Evolutionary conservation across 2,888 invertebrate species (phyloP).

Genomic region (Beris morrisii): DNA sequence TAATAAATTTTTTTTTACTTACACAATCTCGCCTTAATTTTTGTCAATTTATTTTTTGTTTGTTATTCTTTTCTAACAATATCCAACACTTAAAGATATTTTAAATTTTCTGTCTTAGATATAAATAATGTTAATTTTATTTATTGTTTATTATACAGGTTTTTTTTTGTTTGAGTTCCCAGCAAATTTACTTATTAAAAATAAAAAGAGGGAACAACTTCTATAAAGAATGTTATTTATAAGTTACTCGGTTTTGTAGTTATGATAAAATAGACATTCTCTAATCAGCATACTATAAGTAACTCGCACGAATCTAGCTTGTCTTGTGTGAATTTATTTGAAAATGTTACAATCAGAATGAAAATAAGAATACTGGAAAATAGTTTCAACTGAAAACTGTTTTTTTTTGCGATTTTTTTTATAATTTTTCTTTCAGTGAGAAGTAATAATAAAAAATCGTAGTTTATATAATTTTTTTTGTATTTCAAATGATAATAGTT

Average conservation of each 20-base stretch:
- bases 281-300: slow-evolving; percentile 28
- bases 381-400: slow-evolving; percentile 16
- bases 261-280: slow-evolving; percentile 24
- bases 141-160: slow-evolving; percentile 4
- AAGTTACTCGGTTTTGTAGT: background rate
- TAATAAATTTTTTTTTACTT: slow-evolving; percentile 2
- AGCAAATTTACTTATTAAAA: slow-evolving; percentile 4
- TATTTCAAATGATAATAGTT: slow-evolving; percentile 4
- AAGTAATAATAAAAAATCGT: slow-evolving; percentile 7
- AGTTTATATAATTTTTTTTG: background rate
- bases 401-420: slow-evolving; percentile 8
- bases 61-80: slow-evolving; percentile 14
- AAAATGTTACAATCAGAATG: background rate
- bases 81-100: slow-evolving; percentile 31
- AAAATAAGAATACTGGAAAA: slow-evolving; percentile 11
- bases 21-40: background rate
- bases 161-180: slow-evolving; percentile 24
- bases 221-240: background rate
- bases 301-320: slow-evolving; percentile 25
- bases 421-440: background rate
- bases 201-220: background rate
- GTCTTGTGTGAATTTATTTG: slow-evolving; percentile 21
- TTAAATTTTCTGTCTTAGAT: slow-evolving; percentile 23
- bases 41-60: background rate
- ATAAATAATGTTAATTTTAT: slow-evolving; percentile 18